These are phyloP conservation scores for Auanema sp. DNA, from an alignment of 2,888 invertebrate species.

Conservation along the genomic window DNA sequence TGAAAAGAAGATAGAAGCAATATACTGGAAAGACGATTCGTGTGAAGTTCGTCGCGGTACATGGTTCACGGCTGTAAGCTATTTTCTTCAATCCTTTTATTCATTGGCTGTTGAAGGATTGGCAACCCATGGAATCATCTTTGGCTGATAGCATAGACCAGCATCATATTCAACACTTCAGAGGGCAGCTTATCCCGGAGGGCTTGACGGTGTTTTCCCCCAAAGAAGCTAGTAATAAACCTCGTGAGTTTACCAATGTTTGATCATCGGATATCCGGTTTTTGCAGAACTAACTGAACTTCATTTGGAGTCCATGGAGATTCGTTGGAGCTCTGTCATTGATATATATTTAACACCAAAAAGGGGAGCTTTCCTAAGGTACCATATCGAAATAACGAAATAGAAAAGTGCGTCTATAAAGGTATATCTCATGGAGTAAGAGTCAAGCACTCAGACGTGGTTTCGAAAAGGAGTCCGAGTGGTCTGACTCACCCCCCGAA, in stretches of 20 bases:
- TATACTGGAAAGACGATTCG: constrained; percentile 69
- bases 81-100: background rate
- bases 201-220: constrained; percentile 57
- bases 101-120: constrained; percentile 21
- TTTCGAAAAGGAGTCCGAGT: constrained; percentile 44
- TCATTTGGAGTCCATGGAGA: constrained; percentile 70
- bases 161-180: constrained; percentile 71
- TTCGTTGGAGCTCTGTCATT: constrained; percentile 71
- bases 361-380: constrained; percentile 43
- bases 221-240: constrained; percentile 61
- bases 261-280: too few relatives aligned
- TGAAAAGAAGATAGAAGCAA: constrained; percentile 37
- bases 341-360: constrained; percentile 51
- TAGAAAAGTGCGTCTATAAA: constrained; percentile 4
- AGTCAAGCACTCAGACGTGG: constrained; percentile 41
- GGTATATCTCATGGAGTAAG: constrained; percentile 40
- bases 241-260: constrained; percentile 37
- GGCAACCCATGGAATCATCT: constrained; percentile 72
- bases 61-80: constrained; percentile 71
- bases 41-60: constrained; percentile 72
- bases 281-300: constrained; percentile 72
- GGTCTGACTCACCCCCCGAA: constrained; percentile 65
- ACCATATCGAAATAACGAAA: background rate
- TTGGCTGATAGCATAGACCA: constrained; percentile 71
- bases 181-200: constrained; percentile 64